These are phyloP conservation scores for Leptocoma aspasia DNA, from an alignment of 2,113 vertebrate genomes.

Conservation along the genomic window DNA sequence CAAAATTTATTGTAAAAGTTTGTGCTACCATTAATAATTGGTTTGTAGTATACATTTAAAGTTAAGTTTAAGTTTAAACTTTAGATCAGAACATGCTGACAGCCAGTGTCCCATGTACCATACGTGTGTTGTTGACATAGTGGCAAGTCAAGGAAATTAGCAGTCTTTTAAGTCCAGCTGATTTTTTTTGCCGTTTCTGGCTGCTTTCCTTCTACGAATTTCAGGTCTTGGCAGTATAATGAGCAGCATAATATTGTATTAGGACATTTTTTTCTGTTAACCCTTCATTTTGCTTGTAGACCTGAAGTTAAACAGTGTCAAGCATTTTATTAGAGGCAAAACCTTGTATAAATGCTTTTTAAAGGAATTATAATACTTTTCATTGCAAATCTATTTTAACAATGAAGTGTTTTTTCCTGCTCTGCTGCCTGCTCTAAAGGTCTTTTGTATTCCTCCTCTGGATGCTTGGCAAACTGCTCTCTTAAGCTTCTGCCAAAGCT, in stretches of 20 bases:
- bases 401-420: background rate
- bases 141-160: constrained; percentile 56
- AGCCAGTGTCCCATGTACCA: background rate
- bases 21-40: background rate
- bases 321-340: constrained; percentile 7
- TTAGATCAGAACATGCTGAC: background rate
- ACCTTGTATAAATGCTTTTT: background rate
- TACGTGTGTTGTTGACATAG: constrained; percentile 50
- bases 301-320: background rate
- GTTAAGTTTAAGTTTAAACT: background rate
- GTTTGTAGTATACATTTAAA: background rate
- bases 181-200: constrained; percentile 42
- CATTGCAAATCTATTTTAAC: background rate
- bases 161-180: constrained; percentile 60
- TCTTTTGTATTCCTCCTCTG: constrained; percentile 27
- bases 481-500: constrained; percentile 16
- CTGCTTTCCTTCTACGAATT: constrained; percentile 42
- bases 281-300: background rate
- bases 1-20: background rate
- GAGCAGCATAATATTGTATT: constrained; percentile 17
- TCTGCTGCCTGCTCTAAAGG: background rate
- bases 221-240: constrained; percentile 38
- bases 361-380: background rate
- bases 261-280: constrained; percentile 21
- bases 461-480: background rate